Conservation (phyloP, 2,113 vertebrate species). For the Leiothrix lutea region DNA sequence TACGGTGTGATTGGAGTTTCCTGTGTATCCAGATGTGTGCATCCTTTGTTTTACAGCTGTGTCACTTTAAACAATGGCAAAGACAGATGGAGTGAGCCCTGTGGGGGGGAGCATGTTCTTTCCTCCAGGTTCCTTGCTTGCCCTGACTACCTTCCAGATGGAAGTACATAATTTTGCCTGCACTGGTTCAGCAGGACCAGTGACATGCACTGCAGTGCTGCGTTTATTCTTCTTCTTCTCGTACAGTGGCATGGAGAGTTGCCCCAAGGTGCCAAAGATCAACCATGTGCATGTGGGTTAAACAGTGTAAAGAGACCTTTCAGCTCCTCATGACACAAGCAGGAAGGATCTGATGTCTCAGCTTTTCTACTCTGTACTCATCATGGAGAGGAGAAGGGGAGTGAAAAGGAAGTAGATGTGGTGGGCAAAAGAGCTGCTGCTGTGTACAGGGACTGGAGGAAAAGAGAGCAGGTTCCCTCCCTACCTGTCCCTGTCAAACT, state of each 20-base stretch:
- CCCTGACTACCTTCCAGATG: not conserved
- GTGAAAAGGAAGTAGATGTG: not conserved
- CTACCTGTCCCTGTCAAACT: not conserved
- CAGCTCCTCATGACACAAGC: not conserved
- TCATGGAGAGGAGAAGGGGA: not conserved
- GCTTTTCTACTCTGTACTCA: fast-evolving
- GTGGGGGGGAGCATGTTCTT: not conserved
- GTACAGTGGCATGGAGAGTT: not conserved
- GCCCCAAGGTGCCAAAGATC: not conserved
- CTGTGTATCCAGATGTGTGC: not conserved
- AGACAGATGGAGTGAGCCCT: not conserved
- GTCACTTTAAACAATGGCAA: not conserved
- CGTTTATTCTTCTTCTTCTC: not conserved
- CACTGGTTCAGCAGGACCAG: not conserved
- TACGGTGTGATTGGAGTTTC: not conserved
- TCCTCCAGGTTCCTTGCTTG: not conserved
- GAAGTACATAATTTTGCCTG: not conserved
- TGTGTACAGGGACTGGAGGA: not conserved
- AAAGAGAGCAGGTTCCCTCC: not conserved
- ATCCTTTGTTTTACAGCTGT: not conserved
- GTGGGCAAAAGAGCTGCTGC: not conserved
- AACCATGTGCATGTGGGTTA: not conserved
- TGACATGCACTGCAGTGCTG: not conserved
- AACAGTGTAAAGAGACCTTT: not conserved
- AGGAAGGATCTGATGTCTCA: not conserved